Evolutionary conservation across 2,888 invertebrate genomes (phyloP).

Genomic region (Esperia sulphurella): DNA sequence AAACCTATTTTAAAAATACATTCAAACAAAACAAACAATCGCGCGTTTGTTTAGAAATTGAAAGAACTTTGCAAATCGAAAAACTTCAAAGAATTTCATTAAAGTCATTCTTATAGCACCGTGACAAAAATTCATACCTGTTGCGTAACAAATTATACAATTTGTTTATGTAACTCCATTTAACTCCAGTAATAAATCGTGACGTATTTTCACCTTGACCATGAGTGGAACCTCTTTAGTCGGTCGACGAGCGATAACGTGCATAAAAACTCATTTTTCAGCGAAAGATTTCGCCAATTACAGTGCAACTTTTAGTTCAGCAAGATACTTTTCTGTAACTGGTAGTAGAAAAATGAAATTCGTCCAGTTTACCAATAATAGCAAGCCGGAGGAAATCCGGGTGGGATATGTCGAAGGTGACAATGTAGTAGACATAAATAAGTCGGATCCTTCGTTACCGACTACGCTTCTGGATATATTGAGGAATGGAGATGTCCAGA

Average conservation of each 20-base stretch:
- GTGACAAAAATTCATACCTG: constrained; percentile 7
- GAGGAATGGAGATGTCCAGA: constrained; percentile 44
- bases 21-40: too few species aligned
- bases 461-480: constrained; percentile 67
- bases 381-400: constrained; percentile 79
- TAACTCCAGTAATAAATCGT: constrained; percentile 20
- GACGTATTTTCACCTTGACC: constrained; percentile 28
- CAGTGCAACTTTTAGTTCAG: constrained; percentile 8
- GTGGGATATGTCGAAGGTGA: constrained; percentile 83
- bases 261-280: constrained; percentile 34
- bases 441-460: constrained; percentile 65
- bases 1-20: too few species aligned
- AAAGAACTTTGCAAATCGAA: too few species aligned
- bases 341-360: constrained; percentile 80
- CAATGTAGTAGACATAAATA: constrained; percentile 84
- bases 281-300: constrained; percentile 25
- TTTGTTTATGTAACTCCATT: constrained; percentile 28
- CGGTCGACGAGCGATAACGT: constrained; percentile 33
- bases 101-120: too few species aligned
- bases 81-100: too few species aligned
- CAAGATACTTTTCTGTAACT: constrained; percentile 41
- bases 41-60: too few species aligned
- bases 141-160: constrained; percentile 22
- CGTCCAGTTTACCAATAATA: constrained; percentile 82
- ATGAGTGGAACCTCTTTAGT: constrained; percentile 38